Evolutionary conservation across 2,797 vertebrate genomes (phyloP), one percentile per base, ranked within the genome.

Genomic region (Sebastolobus alascanus): DNA sequence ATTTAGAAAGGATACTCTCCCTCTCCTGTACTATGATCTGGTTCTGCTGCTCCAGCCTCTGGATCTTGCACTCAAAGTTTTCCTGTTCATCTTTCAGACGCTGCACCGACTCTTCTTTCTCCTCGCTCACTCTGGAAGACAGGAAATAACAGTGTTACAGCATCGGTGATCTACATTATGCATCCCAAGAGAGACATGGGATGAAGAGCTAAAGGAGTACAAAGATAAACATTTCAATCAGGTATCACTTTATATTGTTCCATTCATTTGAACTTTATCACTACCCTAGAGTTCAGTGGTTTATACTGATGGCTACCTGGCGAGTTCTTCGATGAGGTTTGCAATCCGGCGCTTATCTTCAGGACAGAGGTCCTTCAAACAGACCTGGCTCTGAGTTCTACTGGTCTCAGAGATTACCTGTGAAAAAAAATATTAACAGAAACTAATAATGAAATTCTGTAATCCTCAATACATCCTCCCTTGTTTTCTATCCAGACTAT

Each of bases 311-410:
- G 80, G 86, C 20, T 97, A 99, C 99, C 98, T 98, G 84, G 98
- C 98, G 86, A 99, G 96, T 93, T 99, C 98, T 94, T 98, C 97
- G 80, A 99, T 97, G 88, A 99, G 97, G 92, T 97, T 99, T 61
- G 98, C 98, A 91, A 99, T 99, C 79, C 98, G 96, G 63, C 96
- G 96, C 92, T 99, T 99, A 94, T 99, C 99, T 94, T 99, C 98
- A 40, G 97, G 96, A 93, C 98, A 99, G 87, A 99, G 97, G 94
- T 99, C 98, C 90, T 99, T 99, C 83, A 99, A 87, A 83, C 96
- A 97, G 77, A 96, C 95, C 84, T 96, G 97, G 83, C 94, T 97
- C 72, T 91, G 94, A 84, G 76, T 88, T 70, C 81, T 85, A 82
- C 64, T 90, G 33, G 37, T 60, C 64, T 93, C 94, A 84, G 85